phyloP scores from a whole-genome alignment of 1,140 invertebrate genomes.

The Cylas formicarius region DNA sequence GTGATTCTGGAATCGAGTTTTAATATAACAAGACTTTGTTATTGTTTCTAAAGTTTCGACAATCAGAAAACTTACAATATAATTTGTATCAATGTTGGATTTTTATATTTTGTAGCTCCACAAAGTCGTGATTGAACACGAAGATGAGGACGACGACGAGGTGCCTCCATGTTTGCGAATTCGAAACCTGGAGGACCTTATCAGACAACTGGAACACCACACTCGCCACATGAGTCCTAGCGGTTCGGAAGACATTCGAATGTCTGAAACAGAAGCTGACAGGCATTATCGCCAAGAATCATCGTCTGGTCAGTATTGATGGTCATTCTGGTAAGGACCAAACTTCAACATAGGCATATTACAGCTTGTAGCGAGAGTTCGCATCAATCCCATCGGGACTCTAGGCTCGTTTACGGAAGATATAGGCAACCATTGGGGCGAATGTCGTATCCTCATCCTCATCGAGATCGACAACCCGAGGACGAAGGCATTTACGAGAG shows the following conservation, averaged over 20 bases:
- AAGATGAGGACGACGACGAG: slow-evolving; percentile 62
- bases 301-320: slow-evolving; percentile 45
- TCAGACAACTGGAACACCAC: slow-evolving; percentile 83
- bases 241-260: slow-evolving; percentile 83
- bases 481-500: slow-evolving; percentile 81
- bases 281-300: slow-evolving; percentile 62
- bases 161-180: slow-evolving; percentile 70
- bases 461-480: slow-evolving; percentile 53
- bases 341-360: background rate
- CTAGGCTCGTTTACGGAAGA: slow-evolving; percentile 71
- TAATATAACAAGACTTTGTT: too few relatives aligned
- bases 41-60: too few relatives aligned
- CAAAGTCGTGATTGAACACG: slow-evolving; percentile 40
- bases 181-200: slow-evolving; percentile 83
- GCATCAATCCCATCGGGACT: slow-evolving; percentile 50
- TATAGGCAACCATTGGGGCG: slow-evolving; percentile 66
- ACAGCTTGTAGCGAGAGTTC: slow-evolving; percentile 64
- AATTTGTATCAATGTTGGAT: slow-evolving; percentile 1
- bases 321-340: background rate
- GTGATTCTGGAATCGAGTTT: too few relatives aligned
- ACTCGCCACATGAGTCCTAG: slow-evolving; percentile 81
- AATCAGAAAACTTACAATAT: background rate
- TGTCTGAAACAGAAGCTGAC: slow-evolving; percentile 86
- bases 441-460: slow-evolving; percentile 47
- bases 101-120: slow-evolving; percentile 9